Conservation (phyloP, 2,113 vertebrate species). For the Baryphthengus martii region DNA sequence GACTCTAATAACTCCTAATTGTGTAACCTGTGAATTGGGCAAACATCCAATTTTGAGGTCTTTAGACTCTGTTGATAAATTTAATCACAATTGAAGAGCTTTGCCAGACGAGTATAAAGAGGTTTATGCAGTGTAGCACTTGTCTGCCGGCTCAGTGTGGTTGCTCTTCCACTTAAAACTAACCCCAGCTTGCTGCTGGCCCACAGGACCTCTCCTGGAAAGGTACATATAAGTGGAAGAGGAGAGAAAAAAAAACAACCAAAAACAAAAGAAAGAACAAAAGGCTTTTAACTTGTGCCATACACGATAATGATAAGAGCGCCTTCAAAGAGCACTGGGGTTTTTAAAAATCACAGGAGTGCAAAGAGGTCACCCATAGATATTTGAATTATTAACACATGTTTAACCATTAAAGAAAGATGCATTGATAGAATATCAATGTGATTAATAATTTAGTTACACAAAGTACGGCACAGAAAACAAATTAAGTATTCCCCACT, state of each 20-base stretch:
- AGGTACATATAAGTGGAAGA: background rate
- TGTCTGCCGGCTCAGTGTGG: background rate
- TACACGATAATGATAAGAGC: constrained; percentile 52
- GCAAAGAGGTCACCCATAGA: constrained; percentile 75
- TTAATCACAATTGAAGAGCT: background rate
- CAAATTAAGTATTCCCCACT: constrained; percentile 59
- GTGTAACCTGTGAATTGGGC: background rate
- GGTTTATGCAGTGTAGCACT: background rate
- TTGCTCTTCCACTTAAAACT: constrained; percentile 55
- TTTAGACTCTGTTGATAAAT: background rate
- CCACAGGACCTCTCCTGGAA: constrained; percentile 13
- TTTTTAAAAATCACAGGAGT: constrained; percentile 74
- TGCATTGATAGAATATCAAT: constrained; percentile 89
- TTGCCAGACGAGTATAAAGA: background rate
- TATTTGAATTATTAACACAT: constrained; percentile 94
- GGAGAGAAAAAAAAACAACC: background rate
- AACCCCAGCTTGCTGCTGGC: background rate
- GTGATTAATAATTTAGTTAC: constrained; percentile 91
- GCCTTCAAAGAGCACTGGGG: constrained; percentile 72
- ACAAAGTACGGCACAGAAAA: constrained; percentile 77
- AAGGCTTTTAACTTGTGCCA: constrained; percentile 71
- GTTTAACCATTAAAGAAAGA: constrained; percentile 88
- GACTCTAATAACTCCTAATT: background rate
- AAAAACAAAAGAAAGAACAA: constrained; percentile 25
- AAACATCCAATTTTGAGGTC: background rate